These are phyloP conservation scores for Paracanthobrama guichenoti DNA, from an alignment of 2,113 vertebrate genomes.

Conservation along the genomic window DNA sequence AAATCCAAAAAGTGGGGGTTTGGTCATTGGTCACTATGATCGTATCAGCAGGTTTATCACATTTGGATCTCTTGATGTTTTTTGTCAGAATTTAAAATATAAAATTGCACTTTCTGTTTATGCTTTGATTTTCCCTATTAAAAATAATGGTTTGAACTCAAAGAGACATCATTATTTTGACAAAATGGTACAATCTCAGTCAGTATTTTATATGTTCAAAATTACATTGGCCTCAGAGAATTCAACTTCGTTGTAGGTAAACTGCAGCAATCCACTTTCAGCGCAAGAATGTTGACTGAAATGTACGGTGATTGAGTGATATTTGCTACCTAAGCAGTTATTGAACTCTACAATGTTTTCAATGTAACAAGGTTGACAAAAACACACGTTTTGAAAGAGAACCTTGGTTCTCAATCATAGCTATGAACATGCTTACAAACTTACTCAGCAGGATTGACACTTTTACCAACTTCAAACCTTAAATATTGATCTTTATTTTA, in stretches of 20 bases:
- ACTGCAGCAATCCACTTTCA: neutral
- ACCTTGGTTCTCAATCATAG: no score
- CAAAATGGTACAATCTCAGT: no score
- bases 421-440: no score
- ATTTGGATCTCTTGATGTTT: neutral
- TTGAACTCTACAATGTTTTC: neutral
- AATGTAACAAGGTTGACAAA: neutral
- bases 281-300: neutral
- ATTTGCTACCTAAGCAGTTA: neutral
- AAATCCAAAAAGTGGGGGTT: neutral
- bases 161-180: neutral
- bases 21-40: neutral
- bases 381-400: no score
- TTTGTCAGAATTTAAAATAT: no score
- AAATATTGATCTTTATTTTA: no score
- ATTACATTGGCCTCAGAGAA: neutral
- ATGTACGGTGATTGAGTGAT: neutral
- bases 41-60: neutral
- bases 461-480: no score
- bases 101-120: neutral
- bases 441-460: no score
- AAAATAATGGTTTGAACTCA: neutral
- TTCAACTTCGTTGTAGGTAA: neutral
- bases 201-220: neutral
- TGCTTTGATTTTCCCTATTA: neutral